A percentile compares a stretch with the other conserved stretches of the same genome.
Conservation (phyloP, 2,113 vertebrate genomes). For the Microtus richardsoni region DNA sequence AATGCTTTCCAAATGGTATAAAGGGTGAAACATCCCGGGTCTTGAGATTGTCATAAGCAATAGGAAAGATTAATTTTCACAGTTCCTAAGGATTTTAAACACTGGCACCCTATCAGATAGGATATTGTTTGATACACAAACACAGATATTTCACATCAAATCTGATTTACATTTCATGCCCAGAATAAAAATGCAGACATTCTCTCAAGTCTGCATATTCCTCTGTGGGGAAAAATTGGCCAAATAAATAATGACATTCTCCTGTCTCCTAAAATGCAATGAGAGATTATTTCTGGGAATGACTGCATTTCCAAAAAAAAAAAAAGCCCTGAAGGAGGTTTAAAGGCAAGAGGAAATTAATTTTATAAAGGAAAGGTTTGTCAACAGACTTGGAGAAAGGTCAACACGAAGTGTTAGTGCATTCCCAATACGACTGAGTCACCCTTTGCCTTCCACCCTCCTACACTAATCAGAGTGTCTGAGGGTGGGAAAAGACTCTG, state of each 20-base stretch:
- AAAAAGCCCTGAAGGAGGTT: not conserved
- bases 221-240: not conserved
- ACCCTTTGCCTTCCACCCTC: not conserved
- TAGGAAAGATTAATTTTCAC: conserved; percentile 37
- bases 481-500: not conserved
- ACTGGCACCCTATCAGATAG: conserved; percentile 21
- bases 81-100: conserved; percentile 38
- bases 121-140: conserved; percentile 25
- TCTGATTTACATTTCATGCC: conserved; percentile 33
- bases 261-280: not conserved
- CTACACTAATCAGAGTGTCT: not conserved
- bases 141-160: conserved; percentile 28
- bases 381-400: conserved; percentile 39
- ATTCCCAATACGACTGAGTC: not conserved
- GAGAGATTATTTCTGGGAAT: conserved; percentile 47
- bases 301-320: conserved; percentile 5
- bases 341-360: conserved; percentile 31
- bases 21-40: not conserved
- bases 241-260: conserved; percentile 51
- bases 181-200: conserved; percentile 63
- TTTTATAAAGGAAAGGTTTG: conserved; percentile 29
- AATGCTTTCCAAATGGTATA: conserved; percentile 64
- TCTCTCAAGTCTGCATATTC: not conserved
- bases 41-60: conserved; percentile 32
- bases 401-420: not conserved